Conservation (phyloP, 2,113 vertebrate genomes). For the Uria lomvia region DNA sequence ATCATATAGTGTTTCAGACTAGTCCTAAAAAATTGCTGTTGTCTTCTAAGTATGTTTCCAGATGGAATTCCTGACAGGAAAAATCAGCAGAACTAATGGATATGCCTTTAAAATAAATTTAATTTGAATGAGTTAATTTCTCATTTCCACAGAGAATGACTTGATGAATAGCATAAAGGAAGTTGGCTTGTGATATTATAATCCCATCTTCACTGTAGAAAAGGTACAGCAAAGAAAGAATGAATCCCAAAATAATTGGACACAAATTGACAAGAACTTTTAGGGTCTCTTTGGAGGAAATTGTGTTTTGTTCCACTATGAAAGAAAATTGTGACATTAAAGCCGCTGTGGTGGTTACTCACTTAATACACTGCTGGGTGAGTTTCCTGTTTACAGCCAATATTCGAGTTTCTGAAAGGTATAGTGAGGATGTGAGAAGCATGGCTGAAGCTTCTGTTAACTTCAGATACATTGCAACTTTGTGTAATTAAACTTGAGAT, state of each 20-base stretch:
- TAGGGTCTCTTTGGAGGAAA: background rate
- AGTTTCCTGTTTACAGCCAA: background rate
- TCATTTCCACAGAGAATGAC: background rate
- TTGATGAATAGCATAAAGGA: slow-evolving; percentile 6
- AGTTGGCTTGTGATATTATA: background rate
- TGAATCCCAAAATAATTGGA: background rate
- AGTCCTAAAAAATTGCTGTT: background rate
- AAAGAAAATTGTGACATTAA: background rate
- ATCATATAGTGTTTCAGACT: background rate
- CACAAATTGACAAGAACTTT: background rate
- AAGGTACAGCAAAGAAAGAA: background rate
- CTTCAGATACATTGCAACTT: background rate
- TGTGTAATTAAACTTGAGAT: background rate
- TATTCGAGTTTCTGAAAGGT: background rate
- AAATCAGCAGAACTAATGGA: slow-evolving; percentile 17
- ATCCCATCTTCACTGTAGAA: background rate
- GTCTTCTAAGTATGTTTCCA: slow-evolving; percentile 37
- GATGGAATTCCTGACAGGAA: slow-evolving; percentile 16
- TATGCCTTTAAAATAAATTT: slow-evolving; percentile 18
- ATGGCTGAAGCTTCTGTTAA: background rate
- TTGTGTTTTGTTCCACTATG: background rate
- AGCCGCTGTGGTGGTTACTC: background rate
- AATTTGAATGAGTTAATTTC: slow-evolving; percentile 24
- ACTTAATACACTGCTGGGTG: background rate
- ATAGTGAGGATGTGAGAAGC: background rate